These are phyloP conservation scores for Temnothorax curvispinosus DNA, from an alignment of 1,140 invertebrate species.

Conservation along the genomic window DNA sequence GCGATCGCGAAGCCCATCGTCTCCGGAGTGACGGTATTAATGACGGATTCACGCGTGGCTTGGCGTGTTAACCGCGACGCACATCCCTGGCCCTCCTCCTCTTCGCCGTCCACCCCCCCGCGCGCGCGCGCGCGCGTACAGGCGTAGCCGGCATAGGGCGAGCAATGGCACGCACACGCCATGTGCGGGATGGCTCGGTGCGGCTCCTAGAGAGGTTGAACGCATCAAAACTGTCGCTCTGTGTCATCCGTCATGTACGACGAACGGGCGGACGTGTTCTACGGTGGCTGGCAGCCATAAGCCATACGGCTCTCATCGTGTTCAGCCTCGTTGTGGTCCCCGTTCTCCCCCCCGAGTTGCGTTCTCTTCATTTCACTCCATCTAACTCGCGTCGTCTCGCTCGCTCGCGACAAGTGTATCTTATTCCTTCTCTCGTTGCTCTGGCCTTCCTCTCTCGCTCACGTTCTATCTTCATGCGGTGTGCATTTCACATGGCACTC, in stretches of 20 bases:
- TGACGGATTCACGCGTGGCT: slow-evolving; percentile 84
- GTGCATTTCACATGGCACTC: slow-evolving; percentile 79
- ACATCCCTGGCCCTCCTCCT: not conserved
- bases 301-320: slow-evolving; percentile 73
- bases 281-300: slow-evolving; percentile 72
- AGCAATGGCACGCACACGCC: slow-evolving; percentile 36
- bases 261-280: slow-evolving; percentile 80
- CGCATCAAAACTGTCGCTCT: slow-evolving; percentile 82
- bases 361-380: slow-evolving; percentile 26
- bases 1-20: slow-evolving; percentile 47
- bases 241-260: slow-evolving; percentile 83
- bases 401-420: slow-evolving; percentile 38
- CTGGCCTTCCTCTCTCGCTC: slow-evolving; percentile 52
- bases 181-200: slow-evolving; percentile 56
- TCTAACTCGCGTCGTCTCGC: slow-evolving; percentile 12
- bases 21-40: slow-evolving; percentile 76
- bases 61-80: slow-evolving; percentile 75
- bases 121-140: slow-evolving; percentile 46
- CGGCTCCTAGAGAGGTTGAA: slow-evolving; percentile 71
- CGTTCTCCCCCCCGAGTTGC: slow-evolving; percentile 22
- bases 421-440: slow-evolving; percentile 45
- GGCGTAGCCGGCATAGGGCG: slow-evolving; percentile 25
- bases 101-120: not conserved
- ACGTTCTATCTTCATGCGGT: slow-evolving; percentile 61
- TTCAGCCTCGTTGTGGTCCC: slow-evolving; percentile 59